phyloP scores from a whole-genome alignment of 2,888 invertebrate genomes.

The Dynastes grantii region DNA sequence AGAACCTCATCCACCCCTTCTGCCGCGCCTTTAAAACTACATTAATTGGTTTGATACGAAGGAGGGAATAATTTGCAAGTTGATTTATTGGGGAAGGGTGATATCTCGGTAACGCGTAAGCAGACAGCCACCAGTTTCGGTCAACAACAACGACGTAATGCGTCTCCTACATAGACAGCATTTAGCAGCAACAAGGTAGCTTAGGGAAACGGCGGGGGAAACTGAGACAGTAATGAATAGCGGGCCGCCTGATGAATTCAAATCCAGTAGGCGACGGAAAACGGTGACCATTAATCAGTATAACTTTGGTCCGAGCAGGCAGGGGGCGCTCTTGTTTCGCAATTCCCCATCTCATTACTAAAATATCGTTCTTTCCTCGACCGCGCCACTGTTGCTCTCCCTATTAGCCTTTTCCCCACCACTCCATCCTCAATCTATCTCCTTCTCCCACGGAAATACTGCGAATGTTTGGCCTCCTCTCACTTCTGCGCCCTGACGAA shows the following conservation, averaged over 20 bases:
- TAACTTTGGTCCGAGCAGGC: constrained; percentile 54
- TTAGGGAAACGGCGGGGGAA: not conserved
- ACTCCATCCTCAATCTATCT: constrained; percentile 46
- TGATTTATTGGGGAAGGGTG: constrained; percentile 41
- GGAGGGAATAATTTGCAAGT: constrained; percentile 39
- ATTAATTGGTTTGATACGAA: constrained; percentile 36
- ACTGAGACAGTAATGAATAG: constrained; percentile 66
- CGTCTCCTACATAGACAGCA: constrained; percentile 56
- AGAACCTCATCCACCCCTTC: not conserved
- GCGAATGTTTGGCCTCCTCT: not conserved
- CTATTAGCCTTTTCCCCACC: not conserved
- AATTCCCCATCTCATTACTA: constrained; percentile 64
- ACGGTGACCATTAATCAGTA: constrained; percentile 57
- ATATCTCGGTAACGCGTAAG: constrained; percentile 14
- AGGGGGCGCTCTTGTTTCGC: constrained; percentile 55
- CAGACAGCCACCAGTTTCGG: not conserved
- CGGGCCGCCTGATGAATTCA: constrained; percentile 64
- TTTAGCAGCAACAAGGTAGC: constrained; percentile 51
- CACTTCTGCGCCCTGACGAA: constrained; percentile 53
- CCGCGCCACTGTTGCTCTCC: not conserved
- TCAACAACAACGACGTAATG: constrained; percentile 19
- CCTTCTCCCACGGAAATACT: not conserved
- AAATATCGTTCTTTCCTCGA: constrained; percentile 57
- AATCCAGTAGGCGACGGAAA: constrained; percentile 66
- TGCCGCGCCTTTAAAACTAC: constrained; percentile 12